A percentile compares a stretch with the other conserved stretches of the same genome.
Conservation (phyloP, 2,888 invertebrate species). For the Drosophila colorata region DNA sequence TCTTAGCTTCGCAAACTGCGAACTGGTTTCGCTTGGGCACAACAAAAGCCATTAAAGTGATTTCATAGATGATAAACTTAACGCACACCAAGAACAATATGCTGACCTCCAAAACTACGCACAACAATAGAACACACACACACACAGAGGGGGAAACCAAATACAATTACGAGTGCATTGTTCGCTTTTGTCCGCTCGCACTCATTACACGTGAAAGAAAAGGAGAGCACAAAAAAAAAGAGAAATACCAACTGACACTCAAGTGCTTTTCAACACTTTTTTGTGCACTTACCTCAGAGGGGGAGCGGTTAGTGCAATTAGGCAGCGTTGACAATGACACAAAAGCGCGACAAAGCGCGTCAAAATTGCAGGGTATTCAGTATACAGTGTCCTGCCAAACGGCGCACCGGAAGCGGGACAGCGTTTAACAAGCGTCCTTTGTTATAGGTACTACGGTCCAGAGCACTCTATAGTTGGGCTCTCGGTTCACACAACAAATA, state of each 20-base stretch:
- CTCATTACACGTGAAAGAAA: constrained; percentile 52
- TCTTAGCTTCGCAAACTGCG: neutral
- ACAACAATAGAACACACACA: constrained; percentile 55
- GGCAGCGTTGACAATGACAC: constrained; percentile 78
- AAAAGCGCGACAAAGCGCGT: constrained; percentile 74
- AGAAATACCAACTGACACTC: constrained; percentile 58
- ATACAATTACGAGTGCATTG: constrained; percentile 75
- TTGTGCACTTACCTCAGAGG: constrained; percentile 10
- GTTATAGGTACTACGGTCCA: constrained; percentile 31
- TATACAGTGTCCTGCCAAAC: constrained; percentile 21
- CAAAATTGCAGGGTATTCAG: constrained; percentile 39
- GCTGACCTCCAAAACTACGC: constrained; percentile 56
- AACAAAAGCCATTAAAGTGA: constrained; percentile 72
- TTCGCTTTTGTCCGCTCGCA: constrained; percentile 63
- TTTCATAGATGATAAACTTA: constrained; percentile 74
- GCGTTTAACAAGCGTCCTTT: constrained; percentile 72
- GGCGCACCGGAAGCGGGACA: constrained; percentile 47
- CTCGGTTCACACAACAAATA: constrained; percentile 4
- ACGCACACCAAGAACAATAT: constrained; percentile 56
- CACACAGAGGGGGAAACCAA: constrained; percentile 42
- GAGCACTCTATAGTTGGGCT: neutral
- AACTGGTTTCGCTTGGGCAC: constrained; percentile 23
- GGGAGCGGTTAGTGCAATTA: constrained; percentile 72
- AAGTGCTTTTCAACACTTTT: constrained; percentile 69
- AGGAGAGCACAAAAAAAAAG: constrained; percentile 10